phyloP scores from a whole-genome alignment of 2,113 vertebrate genomes.

The Amphiprion percula region DNA sequence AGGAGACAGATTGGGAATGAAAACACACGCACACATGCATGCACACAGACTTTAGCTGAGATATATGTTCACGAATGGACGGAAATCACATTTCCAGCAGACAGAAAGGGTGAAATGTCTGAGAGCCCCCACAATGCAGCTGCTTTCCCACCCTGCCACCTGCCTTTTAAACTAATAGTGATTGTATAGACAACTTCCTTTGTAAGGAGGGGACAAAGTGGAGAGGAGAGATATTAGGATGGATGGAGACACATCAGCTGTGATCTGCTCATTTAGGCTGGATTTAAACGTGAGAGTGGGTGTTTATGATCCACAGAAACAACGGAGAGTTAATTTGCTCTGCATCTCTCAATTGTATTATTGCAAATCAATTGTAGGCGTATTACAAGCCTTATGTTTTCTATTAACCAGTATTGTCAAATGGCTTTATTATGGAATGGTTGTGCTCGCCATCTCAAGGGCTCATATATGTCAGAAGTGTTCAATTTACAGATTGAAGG shows the following conservation, averaged over 20 bases:
- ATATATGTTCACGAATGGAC: slow-evolving; percentile 69
- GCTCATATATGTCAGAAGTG: slow-evolving; percentile 36
- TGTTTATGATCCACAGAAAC: slow-evolving; percentile 65
- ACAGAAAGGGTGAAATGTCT: slow-evolving; percentile 73
- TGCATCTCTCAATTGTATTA: slow-evolving; percentile 75
- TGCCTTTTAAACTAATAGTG: slow-evolving; percentile 87
- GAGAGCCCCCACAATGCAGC: slow-evolving; percentile 79
- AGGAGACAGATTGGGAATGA: slow-evolving; percentile 75
- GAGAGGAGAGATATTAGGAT: slow-evolving; percentile 79
- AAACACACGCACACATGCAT: slow-evolving; percentile 29
- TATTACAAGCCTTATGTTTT: slow-evolving; percentile 69
- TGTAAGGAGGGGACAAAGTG: slow-evolving; percentile 70
- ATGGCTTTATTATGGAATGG: slow-evolving; percentile 60
- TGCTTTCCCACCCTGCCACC: slow-evolving; percentile 85
- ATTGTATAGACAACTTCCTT: slow-evolving; percentile 83
- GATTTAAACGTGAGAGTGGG: slow-evolving; percentile 68
- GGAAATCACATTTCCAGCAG: slow-evolving; percentile 86
- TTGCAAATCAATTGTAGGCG: slow-evolving; percentile 74
- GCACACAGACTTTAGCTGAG: slow-evolving; percentile 34
- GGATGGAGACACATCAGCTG: slow-evolving; percentile 79
- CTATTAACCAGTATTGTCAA: slow-evolving; percentile 61
- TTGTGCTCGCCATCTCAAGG: slow-evolving; percentile 23
- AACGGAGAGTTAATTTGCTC: slow-evolving; percentile 46
- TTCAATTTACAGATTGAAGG: slow-evolving; percentile 64
- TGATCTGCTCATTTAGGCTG: slow-evolving; percentile 72